Evolutionary conservation across 2,888 invertebrate species (phyloP), one percentile per base, ranked within the genome.

Genomic region (Micropterix aruncella): DNA sequence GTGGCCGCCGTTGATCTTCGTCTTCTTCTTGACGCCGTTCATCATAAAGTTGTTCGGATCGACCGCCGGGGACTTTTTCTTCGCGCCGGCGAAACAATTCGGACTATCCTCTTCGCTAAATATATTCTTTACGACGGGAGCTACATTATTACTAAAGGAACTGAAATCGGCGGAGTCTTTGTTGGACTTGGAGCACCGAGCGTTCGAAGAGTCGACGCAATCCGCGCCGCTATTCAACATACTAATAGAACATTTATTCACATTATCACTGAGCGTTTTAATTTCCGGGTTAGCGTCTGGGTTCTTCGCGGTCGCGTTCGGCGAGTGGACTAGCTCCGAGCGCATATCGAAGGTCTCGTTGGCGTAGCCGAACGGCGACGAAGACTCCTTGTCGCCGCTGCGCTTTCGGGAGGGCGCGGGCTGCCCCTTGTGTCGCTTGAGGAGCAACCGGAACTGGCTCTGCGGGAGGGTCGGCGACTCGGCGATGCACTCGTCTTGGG

Each of bases 21-120:
- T 66, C 63, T 81, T 82, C 60, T 79, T 82, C 57, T 80, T 82
- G 9, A 76, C 75, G 36, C 79, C 79, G 52, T 75, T 71, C 41
- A 64, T 54, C 38, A 58, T 51, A 12, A 27, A 27, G 12, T n/a
- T n/a, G 46, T 57, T 56, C 45, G 73, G 73, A 51, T 74, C 73
- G 41, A 74, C 73, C 0, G 74, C 71, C 1, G 73, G 68, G 58
- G 70, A 70, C 58, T 75, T 66, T 58, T 75, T 70, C 62, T 72
- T 71, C n/a, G 70, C 68, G 16, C 70, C 70, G 2, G 49, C 47
- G 15, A 47, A 48, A 37, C 68, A 67, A 3, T 68, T 63, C 3
- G 67, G 62, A 40, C 66, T 65, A 50, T 54, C 63, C 53, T 61
- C 36, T 5, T 16, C 59, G 53, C 65, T 61, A 55, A 57, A 53